Evolutionary conservation across 2,888 invertebrate species (phyloP), one percentile per base, ranked within the genome.

Genomic region (Drosophila subsilvestris): DNA sequence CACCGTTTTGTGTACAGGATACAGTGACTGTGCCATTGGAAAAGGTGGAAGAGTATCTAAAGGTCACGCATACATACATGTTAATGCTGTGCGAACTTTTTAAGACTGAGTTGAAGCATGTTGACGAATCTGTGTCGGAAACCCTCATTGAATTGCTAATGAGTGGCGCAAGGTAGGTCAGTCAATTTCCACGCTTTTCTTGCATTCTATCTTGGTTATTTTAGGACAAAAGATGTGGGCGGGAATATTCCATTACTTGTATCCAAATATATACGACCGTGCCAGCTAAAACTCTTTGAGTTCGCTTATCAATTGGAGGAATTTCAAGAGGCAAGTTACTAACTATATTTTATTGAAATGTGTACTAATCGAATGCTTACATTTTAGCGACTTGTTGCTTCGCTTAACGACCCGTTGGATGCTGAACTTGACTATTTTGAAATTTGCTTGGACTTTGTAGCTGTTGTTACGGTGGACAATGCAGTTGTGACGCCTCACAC

Each of bases 101-200:
- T 0, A 50, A 55, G 1, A 57, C 47, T 1, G 68, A 72, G 20
- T 72, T 76, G 9, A 45, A 49, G 81, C 79, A 93, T 92, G 0
- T 93, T 0, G 29, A 63, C 3, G 74, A 76, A 54, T 60, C 50
- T 9, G 63, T 76, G 55, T 59, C 69, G 25, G 63, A 75, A 12
- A 71, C 75, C 0, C 58, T 88, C 1, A 56, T 53, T 18, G 63
- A 58, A 10, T 57, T 74, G 4, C 55, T 72, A 1, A 59, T 22
- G 22, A 59, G 57, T n/a, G 68, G 62, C 27, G 61, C 72, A 75
- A 55, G 27, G 86, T 80, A 61, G 60, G 76, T 50, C 7, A 6
- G 1, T 3, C 1, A 4, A 18, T 22, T 1, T 1, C 22, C n/a
- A 17, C 9, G 25, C 18, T 37, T 37, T 37, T 37, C 37, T n/a